A percentile compares a stretch with the other conserved stretches of the same genome.
Evolutionary conservation across 2,797 vertebrate genomes (phyloP).

Genomic region (Mycteria americana): DNA sequence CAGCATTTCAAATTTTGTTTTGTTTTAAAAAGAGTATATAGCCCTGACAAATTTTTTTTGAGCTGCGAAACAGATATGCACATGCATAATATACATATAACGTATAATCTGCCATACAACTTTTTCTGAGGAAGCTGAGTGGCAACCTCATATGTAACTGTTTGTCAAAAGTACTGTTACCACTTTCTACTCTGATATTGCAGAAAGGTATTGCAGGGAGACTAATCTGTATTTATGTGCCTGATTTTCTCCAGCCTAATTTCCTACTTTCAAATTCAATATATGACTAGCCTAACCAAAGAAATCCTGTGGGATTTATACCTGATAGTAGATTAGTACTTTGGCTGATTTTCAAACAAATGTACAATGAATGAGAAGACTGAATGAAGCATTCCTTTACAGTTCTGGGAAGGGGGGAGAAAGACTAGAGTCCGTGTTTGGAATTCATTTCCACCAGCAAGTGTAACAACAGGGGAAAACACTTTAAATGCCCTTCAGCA

Average conservation of each 20-base stretch:
- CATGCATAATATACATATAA: background rate
- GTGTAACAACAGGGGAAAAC: conserved; percentile 40
- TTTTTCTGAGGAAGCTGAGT: background rate
- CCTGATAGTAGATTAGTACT: background rate
- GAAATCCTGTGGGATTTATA: background rate
- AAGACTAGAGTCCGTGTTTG: background rate
- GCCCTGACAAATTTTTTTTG: background rate
- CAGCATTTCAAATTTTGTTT: background rate
- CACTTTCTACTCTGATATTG: background rate
- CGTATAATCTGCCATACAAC: background rate
- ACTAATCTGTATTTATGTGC: background rate
- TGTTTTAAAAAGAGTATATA: background rate
- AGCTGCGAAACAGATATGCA: background rate
- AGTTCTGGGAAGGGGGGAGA: background rate
- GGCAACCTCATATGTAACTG: background rate
- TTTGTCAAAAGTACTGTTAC: background rate
- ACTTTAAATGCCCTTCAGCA: conserved; percentile 60
- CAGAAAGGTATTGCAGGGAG: background rate
- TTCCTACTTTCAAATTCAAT: conserved; percentile 27
- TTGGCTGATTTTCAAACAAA: conserved; percentile 21
- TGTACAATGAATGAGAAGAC: background rate
- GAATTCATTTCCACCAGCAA: conserved; percentile 38
- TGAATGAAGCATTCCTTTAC: conserved; percentile 16
- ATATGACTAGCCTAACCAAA: background rate
- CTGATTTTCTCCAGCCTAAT: conserved; percentile 13